phyloP scores from a whole-genome alignment of 1,140 invertebrate species.

The Drosophila insularis region DNA sequence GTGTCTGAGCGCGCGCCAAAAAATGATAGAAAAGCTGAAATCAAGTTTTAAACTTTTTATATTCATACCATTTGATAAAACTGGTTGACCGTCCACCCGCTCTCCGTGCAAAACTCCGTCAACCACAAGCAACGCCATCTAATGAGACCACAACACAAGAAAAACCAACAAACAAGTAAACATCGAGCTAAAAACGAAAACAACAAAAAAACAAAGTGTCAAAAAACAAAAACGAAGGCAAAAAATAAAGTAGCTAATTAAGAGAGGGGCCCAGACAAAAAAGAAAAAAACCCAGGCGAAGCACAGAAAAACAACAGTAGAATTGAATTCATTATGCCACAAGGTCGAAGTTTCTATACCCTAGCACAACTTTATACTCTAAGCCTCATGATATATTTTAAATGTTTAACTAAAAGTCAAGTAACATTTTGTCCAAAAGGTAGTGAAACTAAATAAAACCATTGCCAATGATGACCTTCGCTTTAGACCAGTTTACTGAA shows the following conservation, averaged over 20 bases:
- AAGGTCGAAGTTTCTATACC: background rate
- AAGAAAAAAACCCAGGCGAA: background rate
- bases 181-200: background rate
- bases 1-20: background rate
- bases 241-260: conserved; percentile 70
- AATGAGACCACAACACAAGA: conserved; percentile 1
- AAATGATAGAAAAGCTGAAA: conserved; percentile 1
- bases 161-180: background rate
- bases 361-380: background rate
- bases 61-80: conserved; percentile 4
- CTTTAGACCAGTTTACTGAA: background rate
- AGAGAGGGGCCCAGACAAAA: conserved; percentile 31
- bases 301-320: background rate
- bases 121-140: conserved; percentile 26
- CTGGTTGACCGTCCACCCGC: conserved; percentile 55
- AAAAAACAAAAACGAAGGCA: conserved; percentile 34
- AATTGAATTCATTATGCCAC: background rate
- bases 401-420: background rate
- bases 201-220: background rate
- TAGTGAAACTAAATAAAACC: background rate
- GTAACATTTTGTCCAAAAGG: background rate
- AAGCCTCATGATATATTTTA: background rate
- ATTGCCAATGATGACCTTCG: background rate
- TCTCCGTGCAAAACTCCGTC: conserved; percentile 19
- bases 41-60: background rate